Base-by-base conservation (phyloP, 37 sponge, comb jelly and placozoan species). In the Hexactinellida sp. region DNA sequence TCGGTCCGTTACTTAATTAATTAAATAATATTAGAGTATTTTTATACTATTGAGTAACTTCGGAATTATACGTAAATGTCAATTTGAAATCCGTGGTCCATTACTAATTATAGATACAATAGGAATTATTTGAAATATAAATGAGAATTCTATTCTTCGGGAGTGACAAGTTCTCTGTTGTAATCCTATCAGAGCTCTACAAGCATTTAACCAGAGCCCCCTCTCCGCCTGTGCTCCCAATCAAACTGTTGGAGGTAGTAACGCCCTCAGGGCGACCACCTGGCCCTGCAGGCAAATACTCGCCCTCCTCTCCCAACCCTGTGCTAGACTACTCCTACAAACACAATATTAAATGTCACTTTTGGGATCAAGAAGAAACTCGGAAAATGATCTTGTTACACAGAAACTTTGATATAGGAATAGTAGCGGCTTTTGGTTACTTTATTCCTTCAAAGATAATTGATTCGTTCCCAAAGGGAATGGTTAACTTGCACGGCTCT, bases 181-280 rank as follows among this genome's bases (percentile, higher is more conserved):
- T 63, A 63, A 63, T 63, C 76, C 76, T 63, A 1, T 63, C 76
- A 63, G 76, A 63, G 34, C 30, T 63, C 21, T n/a, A 63, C 76
- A 10, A n/a, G 34, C 25, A 25, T 10, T n/a, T 63, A n/a, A 63
- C 32, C 34, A 63, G 76, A 63, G 19, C 76, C 34, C 13, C 76
- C 34, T 63, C 76, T 3, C 76, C 76, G 28, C 34, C 76, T 63
- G 76, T 63, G 5, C 34, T 32, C 5, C 76, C 76, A 3, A 63
- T 63, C 30, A 63, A n/a, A 63, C 76, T 32, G 19, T 63, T 63
- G 34, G 76, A 63, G 76, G 76, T 63, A 63, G 76, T 63, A 7
- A 63, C 76, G 5, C 76, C 76, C 76, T 63, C 76, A n/a, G 30
- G 28, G 19, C 3, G 30, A n/a, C 30, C 76, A 21, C 52, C n/a